Percentiles rank a stretch among this genome's conserved stretches.
phyloP scores from a whole-genome alignment of 2,888 invertebrate genomes.

The Meloe dianella region DNA sequence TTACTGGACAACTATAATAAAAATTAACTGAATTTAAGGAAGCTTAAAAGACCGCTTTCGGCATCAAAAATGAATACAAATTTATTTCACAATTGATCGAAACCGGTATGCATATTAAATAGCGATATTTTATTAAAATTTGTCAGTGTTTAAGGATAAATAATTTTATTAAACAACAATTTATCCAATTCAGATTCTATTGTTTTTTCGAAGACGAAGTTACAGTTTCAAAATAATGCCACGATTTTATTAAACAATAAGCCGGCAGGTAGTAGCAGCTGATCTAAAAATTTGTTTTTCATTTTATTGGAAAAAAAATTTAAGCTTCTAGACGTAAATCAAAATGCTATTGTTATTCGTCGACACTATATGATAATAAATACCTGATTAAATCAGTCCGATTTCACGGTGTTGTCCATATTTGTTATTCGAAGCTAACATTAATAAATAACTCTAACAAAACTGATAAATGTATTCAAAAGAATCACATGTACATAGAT shows the following conservation, averaged over 20 bases:
- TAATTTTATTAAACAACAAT: not conserved
- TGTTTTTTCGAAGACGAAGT: too few relatives aligned
- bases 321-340: slow-evolving; percentile 1
- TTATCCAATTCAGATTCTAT: not conserved
- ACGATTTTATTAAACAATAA: not conserved
- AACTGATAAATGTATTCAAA: slow-evolving; percentile 7
- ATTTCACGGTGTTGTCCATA: slow-evolving; percentile 42
- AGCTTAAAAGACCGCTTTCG: too few relatives aligned
- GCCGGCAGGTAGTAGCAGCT: not conserved
- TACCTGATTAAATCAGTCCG: slow-evolving; percentile 41
- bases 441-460: slow-evolving; percentile 29
- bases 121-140: not conserved
- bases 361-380: slow-evolving; percentile 38
- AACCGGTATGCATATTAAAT: too few relatives aligned
- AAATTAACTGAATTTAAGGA: too few relatives aligned
- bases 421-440: slow-evolving; percentile 36
- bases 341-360: slow-evolving; percentile 38
- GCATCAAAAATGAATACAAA: too few relatives aligned
- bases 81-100: too few relatives aligned
- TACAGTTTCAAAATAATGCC: too few relatives aligned
- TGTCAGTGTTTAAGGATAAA: not conserved
- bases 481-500: slow-evolving; percentile 26
- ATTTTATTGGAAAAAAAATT: not conserved
- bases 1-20: too few relatives aligned
- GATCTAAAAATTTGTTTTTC: not conserved